These are phyloP conservation scores for Alexandromys fortis DNA, from an alignment of 2,113 vertebrate genomes.

Conservation along the genomic window DNA sequence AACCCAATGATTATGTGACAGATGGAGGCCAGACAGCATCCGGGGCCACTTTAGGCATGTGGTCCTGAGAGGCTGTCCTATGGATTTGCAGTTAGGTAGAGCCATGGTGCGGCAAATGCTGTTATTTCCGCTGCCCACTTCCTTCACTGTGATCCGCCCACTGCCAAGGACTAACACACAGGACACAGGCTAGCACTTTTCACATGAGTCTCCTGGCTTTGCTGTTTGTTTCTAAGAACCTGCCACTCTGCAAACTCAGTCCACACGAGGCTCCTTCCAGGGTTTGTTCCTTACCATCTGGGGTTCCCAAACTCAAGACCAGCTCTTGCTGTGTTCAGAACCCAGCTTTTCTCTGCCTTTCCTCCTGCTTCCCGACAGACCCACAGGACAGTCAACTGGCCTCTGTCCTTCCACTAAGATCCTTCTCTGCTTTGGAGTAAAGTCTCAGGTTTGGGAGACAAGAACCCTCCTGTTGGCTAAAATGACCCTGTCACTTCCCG, in stretches of 20 bases:
- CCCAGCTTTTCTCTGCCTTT: background rate
- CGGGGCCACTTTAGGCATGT: background rate
- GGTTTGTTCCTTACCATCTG: background rate
- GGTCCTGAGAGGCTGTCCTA: background rate
- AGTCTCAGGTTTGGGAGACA: background rate
- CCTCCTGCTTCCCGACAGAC: background rate
- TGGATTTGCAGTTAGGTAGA: background rate
- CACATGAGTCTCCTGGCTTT: background rate
- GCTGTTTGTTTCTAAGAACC: background rate
- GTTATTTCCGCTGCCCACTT: background rate
- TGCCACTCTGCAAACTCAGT: background rate
- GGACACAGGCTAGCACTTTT: rapidly evolving
- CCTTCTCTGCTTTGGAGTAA: background rate
- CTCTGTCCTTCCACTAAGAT: background rate
- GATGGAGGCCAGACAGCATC: background rate
- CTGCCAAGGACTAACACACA: background rate
- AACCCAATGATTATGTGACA: background rate
- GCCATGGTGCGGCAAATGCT: background rate
- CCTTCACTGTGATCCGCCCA: too few species aligned
- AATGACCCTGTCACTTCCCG: background rate
- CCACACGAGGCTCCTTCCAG: background rate
- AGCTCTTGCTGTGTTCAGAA: too few species aligned
- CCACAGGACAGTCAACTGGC: rapidly evolving
- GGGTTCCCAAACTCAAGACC: background rate
- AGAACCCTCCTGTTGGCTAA: background rate